Evolutionary conservation across 92 coral and sea anemone species (phyloP).

Genomic region (Anthopleura xanthogrammica): DNA sequence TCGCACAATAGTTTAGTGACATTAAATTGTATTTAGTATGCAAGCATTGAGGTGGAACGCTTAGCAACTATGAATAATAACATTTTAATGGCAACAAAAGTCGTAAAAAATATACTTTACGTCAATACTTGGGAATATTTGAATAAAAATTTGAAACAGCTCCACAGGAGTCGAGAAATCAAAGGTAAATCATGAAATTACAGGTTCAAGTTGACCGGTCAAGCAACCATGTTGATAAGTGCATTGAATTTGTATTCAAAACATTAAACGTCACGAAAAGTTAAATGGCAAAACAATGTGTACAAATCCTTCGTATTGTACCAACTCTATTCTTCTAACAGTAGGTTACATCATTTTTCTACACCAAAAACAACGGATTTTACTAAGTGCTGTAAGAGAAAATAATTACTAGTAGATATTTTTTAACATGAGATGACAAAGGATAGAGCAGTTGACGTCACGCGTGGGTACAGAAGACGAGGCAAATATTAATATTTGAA

Average conservation of each 20-base stretch:
- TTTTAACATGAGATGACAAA: background rate
- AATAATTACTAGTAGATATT: too few species aligned
- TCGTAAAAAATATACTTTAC: background rate
- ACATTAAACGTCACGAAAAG: background rate
- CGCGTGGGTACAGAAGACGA: background rate
- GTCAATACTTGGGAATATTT: background rate
- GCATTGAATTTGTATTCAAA: background rate
- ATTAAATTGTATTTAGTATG: background rate
- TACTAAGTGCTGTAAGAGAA: background rate
- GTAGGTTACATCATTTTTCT: background rate
- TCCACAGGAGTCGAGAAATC: background rate
- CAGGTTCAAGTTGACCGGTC: background rate
- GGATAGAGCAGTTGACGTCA: background rate
- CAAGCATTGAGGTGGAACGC: slow-evolving; percentile 18
- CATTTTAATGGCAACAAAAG: background rate
- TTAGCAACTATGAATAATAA: slow-evolving; percentile 10
- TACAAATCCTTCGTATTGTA: background rate
- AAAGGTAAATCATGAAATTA: background rate
- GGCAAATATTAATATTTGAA: background rate
- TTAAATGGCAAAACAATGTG: background rate
- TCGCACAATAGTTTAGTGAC: slow-evolving; percentile 2
- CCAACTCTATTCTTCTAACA: background rate
- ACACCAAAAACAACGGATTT: background rate
- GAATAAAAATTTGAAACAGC: background rate
- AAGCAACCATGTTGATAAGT: background rate